Evolutionary conservation across 2,113 vertebrate genomes (phyloP).

Genomic region (Eira barbara): DNA sequence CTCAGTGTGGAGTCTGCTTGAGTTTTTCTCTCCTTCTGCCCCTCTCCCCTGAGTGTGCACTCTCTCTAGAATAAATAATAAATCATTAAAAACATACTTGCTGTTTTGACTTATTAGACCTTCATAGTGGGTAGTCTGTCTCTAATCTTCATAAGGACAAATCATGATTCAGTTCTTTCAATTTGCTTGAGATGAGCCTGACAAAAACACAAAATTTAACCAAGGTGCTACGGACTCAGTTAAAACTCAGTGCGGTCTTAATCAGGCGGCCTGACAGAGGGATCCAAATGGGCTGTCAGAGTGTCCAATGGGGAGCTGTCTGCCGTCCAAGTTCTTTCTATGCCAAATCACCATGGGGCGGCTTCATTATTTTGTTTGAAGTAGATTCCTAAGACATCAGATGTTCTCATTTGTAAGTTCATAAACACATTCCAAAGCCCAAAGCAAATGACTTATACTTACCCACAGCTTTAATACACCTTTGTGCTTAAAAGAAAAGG

Average conservation of each 20-base stretch:
- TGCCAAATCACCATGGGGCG: neutral
- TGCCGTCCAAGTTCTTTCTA: neutral
- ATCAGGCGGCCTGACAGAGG: neutral
- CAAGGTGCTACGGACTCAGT: neutral
- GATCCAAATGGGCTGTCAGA: neutral
- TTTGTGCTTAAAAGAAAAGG: neutral
- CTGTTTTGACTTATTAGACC: neutral
- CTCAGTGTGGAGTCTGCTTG: neutral
- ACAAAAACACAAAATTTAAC: neutral
- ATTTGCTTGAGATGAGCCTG: neutral
- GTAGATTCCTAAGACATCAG: constrained; percentile 54
- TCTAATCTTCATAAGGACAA: neutral
- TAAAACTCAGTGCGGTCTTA: neutral
- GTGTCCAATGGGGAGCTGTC: neutral
- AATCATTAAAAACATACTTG: neutral
- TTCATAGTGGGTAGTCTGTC: neutral
- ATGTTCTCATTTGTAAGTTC: constrained; percentile 60
- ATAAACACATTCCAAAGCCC: constrained; percentile 63
- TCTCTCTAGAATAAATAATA: neutral
- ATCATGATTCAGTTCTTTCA: neutral
- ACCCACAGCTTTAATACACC: neutral
- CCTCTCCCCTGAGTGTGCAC: neutral
- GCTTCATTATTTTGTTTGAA: constrained; percentile 61
- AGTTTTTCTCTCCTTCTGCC: neutral
- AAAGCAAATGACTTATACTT: constrained; percentile 46